Conservation (phyloP, 2,113 vertebrate species). For the Cynopterus brachyotis region DNA sequence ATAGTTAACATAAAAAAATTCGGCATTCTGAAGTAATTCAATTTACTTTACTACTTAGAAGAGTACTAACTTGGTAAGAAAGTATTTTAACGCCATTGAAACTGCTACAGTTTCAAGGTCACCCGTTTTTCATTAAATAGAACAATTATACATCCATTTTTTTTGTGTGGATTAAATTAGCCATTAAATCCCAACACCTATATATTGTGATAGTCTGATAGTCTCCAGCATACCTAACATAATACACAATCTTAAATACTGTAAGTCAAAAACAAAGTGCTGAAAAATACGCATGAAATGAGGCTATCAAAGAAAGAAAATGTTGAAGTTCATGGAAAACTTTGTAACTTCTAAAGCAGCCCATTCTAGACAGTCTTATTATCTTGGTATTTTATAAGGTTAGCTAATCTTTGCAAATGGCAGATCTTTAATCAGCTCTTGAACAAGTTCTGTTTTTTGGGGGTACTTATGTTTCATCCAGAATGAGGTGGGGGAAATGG, state of each 20-base stretch:
- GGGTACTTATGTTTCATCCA: not conserved
- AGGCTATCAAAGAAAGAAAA: not conserved
- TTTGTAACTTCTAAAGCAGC: fast-evolving
- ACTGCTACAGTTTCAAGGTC: not conserved
- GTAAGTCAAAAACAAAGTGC: not conserved
- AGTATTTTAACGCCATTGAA: not conserved
- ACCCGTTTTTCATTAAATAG: too few species aligned
- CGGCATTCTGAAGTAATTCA: not conserved
- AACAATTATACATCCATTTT: not conserved
- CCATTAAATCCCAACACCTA: too few species aligned
- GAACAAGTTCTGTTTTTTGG: not conserved
- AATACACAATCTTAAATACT: not conserved
- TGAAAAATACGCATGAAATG: not conserved
- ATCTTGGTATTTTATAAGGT: not conserved
- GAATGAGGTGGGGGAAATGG: too few species aligned
- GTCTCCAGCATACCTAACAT: too few species aligned
- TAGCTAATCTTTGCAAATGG: not conserved
- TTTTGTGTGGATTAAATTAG: not conserved
- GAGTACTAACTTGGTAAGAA: not conserved
- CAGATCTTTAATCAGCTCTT: too few species aligned
- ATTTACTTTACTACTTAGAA: not conserved
- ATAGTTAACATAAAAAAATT: not conserved
- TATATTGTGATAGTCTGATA: not conserved
- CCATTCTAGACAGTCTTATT: fast-evolving
- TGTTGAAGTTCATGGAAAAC: fast-evolving